Conservation (phyloP, 2,888 invertebrate genomes). For the Thelaira solivaga region DNA sequence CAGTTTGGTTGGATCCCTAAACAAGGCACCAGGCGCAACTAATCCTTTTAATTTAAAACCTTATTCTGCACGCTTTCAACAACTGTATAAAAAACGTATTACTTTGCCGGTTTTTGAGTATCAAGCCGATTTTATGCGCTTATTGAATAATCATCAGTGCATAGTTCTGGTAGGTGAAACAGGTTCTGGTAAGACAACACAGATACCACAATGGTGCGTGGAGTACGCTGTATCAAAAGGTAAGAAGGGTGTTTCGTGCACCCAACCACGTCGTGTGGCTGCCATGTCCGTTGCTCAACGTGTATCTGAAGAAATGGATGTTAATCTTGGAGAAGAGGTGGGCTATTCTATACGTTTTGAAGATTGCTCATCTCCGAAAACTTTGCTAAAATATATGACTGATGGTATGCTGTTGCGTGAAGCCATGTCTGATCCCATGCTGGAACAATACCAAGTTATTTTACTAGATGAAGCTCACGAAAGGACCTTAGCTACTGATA, state of each 20-base stretch:
- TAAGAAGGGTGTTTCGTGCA: constrained; percentile 93
- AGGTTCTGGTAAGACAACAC: constrained; percentile 99
- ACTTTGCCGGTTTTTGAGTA: constrained; percentile 99
- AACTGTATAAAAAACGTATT: constrained; percentile 91
- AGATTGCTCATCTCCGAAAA: constrained; percentile 96
- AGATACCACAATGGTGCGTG: constrained; percentile 98
- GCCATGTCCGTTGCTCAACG: constrained; percentile 99
- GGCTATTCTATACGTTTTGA: constrained; percentile 99
- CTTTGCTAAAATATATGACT: constrained; percentile 98
- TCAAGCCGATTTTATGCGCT: constrained; percentile 95
- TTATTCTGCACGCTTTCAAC: constrained; percentile 92
- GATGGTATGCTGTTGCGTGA: constrained; percentile 99
- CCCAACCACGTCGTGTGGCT: constrained; percentile 97
- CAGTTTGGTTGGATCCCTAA: constrained; percentile 66
- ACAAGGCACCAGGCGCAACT: constrained; percentile 78
- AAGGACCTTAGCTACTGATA: constrained; percentile 97
- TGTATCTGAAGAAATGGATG: constrained; percentile 99
- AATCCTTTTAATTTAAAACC: constrained; percentile 90
- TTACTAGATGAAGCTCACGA: constrained; percentile 99
- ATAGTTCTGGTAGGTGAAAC: constrained; percentile 99
- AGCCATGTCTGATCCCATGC: constrained; percentile 99
- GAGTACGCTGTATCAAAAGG: constrained; percentile 84
- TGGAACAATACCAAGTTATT: constrained; percentile 92
- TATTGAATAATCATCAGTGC: constrained; percentile 94
- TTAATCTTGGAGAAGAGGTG: constrained; percentile 92